These are phyloP conservation scores for Gasterosteus nipponicus DNA, from an alignment of 2,113 vertebrate species.

Conservation along the genomic window DNA sequence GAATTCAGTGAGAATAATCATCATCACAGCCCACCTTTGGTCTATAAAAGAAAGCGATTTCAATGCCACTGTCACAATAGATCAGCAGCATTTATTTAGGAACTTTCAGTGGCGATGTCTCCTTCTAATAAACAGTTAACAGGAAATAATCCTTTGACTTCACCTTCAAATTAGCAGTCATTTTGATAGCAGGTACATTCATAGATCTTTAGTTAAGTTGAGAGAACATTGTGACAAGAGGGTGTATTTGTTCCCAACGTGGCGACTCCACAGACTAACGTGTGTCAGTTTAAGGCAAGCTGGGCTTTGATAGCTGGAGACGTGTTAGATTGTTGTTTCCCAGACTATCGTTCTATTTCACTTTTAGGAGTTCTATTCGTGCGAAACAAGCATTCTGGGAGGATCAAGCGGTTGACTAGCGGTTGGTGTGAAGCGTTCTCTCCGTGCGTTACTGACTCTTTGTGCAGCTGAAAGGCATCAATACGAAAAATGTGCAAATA, in stretches of 20 bases:
- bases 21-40: not conserved
- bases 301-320: not conserved
- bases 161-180: too few relatives aligned
- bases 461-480: conserved; percentile 5
- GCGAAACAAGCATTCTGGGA: not conserved
- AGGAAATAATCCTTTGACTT: too few relatives aligned
- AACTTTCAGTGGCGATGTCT: not conserved
- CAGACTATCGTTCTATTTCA: not conserved
- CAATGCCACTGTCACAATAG: too few relatives aligned
- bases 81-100: too few relatives aligned
- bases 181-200: too few relatives aligned
- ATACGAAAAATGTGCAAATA: conserved; percentile 24
- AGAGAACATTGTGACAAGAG: too few relatives aligned
- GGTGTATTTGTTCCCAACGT: too few relatives aligned
- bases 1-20: not conserved
- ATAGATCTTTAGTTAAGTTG: too few relatives aligned
- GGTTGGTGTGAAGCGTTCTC: conserved; percentile 22
- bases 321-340: not conserved
- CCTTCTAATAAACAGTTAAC: not conserved
- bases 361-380: not conserved
- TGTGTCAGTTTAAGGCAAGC: conserved; percentile 34
- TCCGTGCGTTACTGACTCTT: conserved; percentile 27
- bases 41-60: too few relatives aligned
- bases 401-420: not conserved
- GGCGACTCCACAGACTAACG: too few relatives aligned